phyloP scores from a whole-genome alignment of 2,113 vertebrate genomes.

The Vidua macroura region DNA sequence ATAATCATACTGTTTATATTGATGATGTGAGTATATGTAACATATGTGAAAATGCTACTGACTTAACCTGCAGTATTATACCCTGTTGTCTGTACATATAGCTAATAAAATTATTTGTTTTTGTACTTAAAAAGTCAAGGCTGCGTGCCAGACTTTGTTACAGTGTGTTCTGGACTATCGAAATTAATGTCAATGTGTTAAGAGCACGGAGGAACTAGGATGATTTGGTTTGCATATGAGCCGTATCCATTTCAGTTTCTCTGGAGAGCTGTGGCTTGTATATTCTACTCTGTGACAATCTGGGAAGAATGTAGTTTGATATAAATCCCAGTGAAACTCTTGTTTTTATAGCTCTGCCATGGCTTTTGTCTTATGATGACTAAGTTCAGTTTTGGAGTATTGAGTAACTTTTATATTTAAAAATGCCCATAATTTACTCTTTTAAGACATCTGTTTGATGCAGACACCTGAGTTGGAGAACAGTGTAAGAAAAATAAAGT shows the following conservation, averaged over 20 bases:
- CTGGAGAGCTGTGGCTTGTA: neutral
- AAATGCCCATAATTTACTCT: neutral
- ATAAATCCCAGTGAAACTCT: neutral
- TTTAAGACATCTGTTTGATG: neutral
- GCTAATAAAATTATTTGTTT: neutral
- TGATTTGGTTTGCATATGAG: neutral
- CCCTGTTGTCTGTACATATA: neutral
- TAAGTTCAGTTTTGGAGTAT: neutral
- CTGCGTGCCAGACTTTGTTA: neutral
- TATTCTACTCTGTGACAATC: neutral
- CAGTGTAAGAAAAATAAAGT: neutral
- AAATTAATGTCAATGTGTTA: neutral
- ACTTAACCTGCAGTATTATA: neutral
- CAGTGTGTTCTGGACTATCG: neutral
- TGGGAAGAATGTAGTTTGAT: neutral
- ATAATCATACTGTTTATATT: neutral
- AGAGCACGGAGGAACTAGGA: neutral
- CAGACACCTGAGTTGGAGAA: neutral
- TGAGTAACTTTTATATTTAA: neutral
- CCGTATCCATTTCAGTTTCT: neutral
- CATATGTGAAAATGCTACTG: neutral
- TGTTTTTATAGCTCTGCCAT: neutral
- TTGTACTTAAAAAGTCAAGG: neutral
- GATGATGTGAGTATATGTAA: neutral
- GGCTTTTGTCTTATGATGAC: neutral